phyloP scores from a whole-genome alignment of 2,113 vertebrate genomes.

The Vanacampus margaritifer region DNA sequence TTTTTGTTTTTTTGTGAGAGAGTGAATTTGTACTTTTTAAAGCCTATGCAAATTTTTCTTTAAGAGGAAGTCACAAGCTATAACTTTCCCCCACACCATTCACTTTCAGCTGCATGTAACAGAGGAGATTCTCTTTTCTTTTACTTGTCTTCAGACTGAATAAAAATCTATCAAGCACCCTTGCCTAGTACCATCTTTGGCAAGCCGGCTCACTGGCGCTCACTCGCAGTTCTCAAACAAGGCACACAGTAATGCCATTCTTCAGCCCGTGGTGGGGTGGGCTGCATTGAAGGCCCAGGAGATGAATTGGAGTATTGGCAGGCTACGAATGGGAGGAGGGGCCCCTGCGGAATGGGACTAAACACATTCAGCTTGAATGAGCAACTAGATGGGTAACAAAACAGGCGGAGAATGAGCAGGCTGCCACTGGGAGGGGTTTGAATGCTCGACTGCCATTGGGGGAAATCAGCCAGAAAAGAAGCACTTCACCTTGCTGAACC shows the following conservation, averaged over 20 bases:
- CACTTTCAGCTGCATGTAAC: constrained; percentile 6
- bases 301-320: constrained; percentile 63
- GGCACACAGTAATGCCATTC: constrained; percentile 56
- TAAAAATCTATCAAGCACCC: constrained; percentile 35
- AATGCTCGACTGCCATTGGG: constrained; percentile 36
- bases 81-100: neutral
- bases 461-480: constrained; percentile 17
- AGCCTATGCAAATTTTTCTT: neutral
- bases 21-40: neutral
- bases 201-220: constrained; percentile 25
- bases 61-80: constrained; percentile 16
- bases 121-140: constrained; percentile 11
- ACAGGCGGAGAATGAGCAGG: constrained; percentile 49
- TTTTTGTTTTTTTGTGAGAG: no score
- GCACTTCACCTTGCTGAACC: constrained; percentile 22
- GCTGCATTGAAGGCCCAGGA: constrained; percentile 39
- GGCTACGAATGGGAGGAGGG: constrained; percentile 59
- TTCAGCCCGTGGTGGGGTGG: constrained; percentile 46
- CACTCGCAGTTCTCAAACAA: constrained; percentile 27
- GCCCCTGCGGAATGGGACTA: constrained; percentile 45
- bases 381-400: constrained; percentile 50
- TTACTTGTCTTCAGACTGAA: constrained; percentile 12
- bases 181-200: constrained; percentile 22
- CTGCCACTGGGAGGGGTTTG: constrained; percentile 39
- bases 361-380: constrained; percentile 57